Evolutionary conservation across 1,140 invertebrate species (phyloP), one percentile per base, ranked within the genome.

Genomic region (Geopemphigus sp.): DNA sequence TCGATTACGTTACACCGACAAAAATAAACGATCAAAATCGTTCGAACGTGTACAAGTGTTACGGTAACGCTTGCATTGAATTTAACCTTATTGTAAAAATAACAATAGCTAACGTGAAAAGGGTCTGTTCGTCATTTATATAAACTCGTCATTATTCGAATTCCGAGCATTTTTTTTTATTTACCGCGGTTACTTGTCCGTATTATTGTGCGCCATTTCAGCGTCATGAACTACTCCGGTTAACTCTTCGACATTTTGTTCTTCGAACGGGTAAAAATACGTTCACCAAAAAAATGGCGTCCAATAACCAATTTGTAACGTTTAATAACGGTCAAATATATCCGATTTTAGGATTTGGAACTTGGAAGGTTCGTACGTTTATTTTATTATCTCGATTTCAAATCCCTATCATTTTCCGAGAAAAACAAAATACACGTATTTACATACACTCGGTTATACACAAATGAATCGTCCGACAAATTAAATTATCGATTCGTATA

Each of bases 341-440:
- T 73, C 82, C 82, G 1, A 73, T 80, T 24, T 54, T 82, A 39
- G 82, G 82, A 45, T 63, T 82, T 47, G 82, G 82, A 4, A 82
- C 82, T 1, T 82, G 82, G 82, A 81, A 81, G 80, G 81, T 82
- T 39, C 32, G 32, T 39, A 39, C 32, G 3, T 11, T 19, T 22
- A 12, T 59, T 61, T 26, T 61, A 63, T 32, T 63, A 63, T 22
- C 5, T n/a, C 5, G 45, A 3, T 8, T 45, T 45, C 22, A 66
- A n/a, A 61, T 24, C 12, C 12, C 19, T 22, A 56, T 56, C n/a
- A n/a, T 61, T 61, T 17, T 6, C n/a, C n/a, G n/a, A n/a, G n/a
- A 8, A 39, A 39, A 8, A 39, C 32, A 39, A 39, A 39, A 39
- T 39, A 39, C n/a, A n/a, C 8, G 3, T 39, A 39, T 39, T 39